Evolutionary conservation across 92 coral and sea anemone species (phyloP), one percentile per base, ranked within the genome.

Genomic region (Meandrina meandrites): DNA sequence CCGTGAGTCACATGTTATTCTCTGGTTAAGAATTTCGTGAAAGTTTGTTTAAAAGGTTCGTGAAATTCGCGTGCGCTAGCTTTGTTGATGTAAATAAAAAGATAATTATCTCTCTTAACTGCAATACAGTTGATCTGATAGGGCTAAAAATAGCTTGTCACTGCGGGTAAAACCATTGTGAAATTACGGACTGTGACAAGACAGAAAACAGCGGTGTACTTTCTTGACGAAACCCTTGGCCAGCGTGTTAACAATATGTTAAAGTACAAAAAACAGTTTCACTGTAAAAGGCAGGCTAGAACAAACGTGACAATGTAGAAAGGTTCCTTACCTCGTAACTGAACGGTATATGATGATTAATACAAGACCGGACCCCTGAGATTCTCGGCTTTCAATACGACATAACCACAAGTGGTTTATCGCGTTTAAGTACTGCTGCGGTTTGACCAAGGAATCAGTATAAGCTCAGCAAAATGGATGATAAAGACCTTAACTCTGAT

Each of bases 41-140:
- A 18, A 16, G 79, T 35, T 32, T 71, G 70, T 81, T 30, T 9
- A 4, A 37, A 60, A 57, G 8, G 79, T 83, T 48, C 35, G 53
- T 2, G 4, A 71, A 83, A 50, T 36, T 74, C 87, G 88, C 80
- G 80, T 84, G 87, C 56, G n/a, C 34, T 15, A 27, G 15, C 37
- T 51, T n/a, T 83, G 54, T 56, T 57, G 80, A 30, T 75, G 75
- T 75, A 76, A 75, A 37, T 75, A 71, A 71, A 81, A 16, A 60
- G 88, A 84, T 40, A 76, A 62, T 22, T 36, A 84, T 84, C 88
- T 36, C 36, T 16, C 57, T 21, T 75, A 42, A 7, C 57, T 32
- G 75, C 64, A 76, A 84, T 84, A 84, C 56, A 24, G 62, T 51
- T 69, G 28, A 71, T 21, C 50, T 48, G 64, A 70, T 84, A 37